Conservation (phyloP, 2,888 invertebrate species). For the Troilus luridus region DNA sequence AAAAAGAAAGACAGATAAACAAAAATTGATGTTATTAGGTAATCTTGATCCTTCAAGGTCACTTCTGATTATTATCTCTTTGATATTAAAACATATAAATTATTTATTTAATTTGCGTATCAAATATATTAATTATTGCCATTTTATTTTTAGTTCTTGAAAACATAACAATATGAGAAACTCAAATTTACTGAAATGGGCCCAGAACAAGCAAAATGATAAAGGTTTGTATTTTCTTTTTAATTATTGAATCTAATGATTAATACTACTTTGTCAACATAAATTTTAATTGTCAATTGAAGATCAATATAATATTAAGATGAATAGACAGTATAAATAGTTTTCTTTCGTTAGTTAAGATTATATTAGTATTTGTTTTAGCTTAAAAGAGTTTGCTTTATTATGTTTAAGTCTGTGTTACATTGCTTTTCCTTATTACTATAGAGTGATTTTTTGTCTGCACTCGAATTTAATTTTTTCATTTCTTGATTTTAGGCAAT, state of each 20-base stretch:
- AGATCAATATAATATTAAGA: neutral
- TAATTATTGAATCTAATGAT: neutral
- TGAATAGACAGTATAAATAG: neutral
- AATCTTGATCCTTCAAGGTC: neutral
- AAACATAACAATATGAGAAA: conserved; percentile 71
- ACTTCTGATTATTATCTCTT: neutral
- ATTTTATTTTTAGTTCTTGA: conserved; percentile 42
- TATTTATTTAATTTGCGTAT: neutral
- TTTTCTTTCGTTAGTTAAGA: neutral
- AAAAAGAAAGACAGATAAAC: neutral
- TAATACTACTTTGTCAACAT: neutral
- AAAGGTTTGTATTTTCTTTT: conserved; percentile 66
- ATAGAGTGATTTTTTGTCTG: no score
- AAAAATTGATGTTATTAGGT: conserved; percentile 6
- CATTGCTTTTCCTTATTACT: no score
- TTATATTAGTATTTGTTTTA: conserved; percentile 17
- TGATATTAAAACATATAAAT: neutral
- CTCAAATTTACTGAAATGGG: conserved; percentile 74
- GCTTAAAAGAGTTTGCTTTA: neutral
- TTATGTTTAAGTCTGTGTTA: no score
- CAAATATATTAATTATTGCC: neutral
- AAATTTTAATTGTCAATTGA: neutral
- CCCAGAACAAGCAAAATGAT: conserved; percentile 71
- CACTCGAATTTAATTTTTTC: conserved; percentile 63
- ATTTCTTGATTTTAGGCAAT: conserved; percentile 69